Percentiles rank a stretch among this genome's conserved stretches.
Evolutionary conservation across 2,888 invertebrate species (phyloP).

Genomic region (Baronia brevicornis): DNA sequence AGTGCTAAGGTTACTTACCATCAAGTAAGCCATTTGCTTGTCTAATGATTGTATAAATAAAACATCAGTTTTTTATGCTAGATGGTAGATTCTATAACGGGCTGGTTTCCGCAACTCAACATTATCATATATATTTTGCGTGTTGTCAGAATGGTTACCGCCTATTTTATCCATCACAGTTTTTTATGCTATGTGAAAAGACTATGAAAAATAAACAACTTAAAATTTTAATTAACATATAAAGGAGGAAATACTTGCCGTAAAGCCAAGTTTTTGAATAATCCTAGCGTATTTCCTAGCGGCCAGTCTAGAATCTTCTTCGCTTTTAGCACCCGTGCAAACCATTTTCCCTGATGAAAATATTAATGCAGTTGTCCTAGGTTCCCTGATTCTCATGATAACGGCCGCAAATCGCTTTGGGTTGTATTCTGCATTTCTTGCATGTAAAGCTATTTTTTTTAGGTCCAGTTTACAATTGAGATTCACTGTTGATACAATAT

Average conservation of each 20-base stretch:
- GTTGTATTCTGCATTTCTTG: conserved; percentile 99
- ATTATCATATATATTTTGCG: too few species aligned
- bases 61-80: too few species aligned
- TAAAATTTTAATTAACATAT: too few species aligned
- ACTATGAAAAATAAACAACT: too few species aligned
- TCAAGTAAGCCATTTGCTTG: too few species aligned
- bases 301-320: conserved; percentile 85
- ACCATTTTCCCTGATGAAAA: conserved; percentile 91
- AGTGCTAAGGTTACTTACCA: too few species aligned
- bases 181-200: too few species aligned
- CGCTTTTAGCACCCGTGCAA: conserved; percentile 88
- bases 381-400: conserved; percentile 95
- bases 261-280: conserved; percentile 88
- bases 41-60: too few species aligned
- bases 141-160: too few species aligned
- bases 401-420: conserved; percentile 99
- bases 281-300: conserved; percentile 90
- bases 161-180: too few species aligned
- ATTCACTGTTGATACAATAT: conserved; percentile 98
- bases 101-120: too few species aligned
- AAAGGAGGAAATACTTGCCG: conserved; percentile 76
- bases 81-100: too few species aligned
- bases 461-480: conserved; percentile 95
- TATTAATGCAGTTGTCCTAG: conserved; percentile 86
- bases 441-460: conserved; percentile 97